Base-by-base conservation (phyloP, 1,140 invertebrate genomes). In the Andricus grossulariae region DNA sequence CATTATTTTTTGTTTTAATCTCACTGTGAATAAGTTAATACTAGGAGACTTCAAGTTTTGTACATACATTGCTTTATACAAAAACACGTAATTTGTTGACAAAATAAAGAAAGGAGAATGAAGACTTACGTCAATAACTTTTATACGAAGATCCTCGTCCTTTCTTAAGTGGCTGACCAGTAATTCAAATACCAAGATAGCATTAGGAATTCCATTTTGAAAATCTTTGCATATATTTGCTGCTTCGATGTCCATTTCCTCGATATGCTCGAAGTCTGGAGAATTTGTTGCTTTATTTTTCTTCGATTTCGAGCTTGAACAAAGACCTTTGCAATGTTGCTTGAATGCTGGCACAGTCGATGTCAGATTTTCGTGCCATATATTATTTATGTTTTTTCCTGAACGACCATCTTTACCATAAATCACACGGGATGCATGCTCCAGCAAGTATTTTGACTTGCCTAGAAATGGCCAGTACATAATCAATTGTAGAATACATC, bases 351-450 rank as follows among this genome's bases (percentile, higher is more conserved):
- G 19, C 3, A 21, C 54, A 11, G 54, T 57, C 21, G 8, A 21
- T 57, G 10, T 57, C 7, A 57, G 3, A 21, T 57, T 57, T 57
- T 57, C 18, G 3, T 57, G 5, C 54, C 54, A 57, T 12, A 57
- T 25, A 21, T 57, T 13, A 21, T 19, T 57, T 10, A 57, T 8
- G 0, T 1, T 21, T 57, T 57, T 21, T 21, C 19, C 19, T 12
- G 54, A 57, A 10, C 54, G 54, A 57, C 19, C 54, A 12, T 21
- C 54, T 57, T 21, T 57, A 18, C 54, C 54, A 57, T 57, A 57
- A 12, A 25, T 57, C 7, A 57, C 54, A 21, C 19, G 54, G 10
- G 18, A 12, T 11, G 54, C 54, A 55, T 55, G 54, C 25, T 57
- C 10, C 12, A 32, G 10, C 3, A 57, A 57, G 55, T 57, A 57